Evolutionary conservation across 2,888 invertebrate genomes (phyloP).

Genomic region (Orthonevra nobilis): DNA sequence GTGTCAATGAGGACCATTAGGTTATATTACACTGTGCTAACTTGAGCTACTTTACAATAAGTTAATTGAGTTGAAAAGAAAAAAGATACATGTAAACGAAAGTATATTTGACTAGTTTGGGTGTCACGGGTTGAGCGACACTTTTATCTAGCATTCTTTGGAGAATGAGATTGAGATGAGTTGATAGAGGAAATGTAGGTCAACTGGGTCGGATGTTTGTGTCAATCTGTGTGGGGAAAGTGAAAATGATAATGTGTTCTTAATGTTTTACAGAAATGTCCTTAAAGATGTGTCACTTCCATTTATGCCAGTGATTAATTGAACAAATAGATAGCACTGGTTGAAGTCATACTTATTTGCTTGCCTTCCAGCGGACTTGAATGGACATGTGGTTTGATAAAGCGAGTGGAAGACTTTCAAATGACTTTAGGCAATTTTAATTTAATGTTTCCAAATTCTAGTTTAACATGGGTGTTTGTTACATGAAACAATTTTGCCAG

Average conservation of each 20-base stretch:
- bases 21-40: slow-evolving; percentile 3
- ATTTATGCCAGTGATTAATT: slow-evolving; percentile 27
- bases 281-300: slow-evolving; percentile 25
- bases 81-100: too few relatives aligned
- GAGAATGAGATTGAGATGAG: not conserved
- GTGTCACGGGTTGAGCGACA: too few relatives aligned
- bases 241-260: slow-evolving; percentile 33
- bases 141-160: slow-evolving; percentile 26
- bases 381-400: too few relatives aligned
- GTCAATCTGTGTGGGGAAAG: slow-evolving; percentile 29
- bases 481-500: too few relatives aligned
- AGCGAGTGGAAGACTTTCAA: too few relatives aligned
- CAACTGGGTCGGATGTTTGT: slow-evolving; percentile 30
- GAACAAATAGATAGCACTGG: slow-evolving; percentile 2
- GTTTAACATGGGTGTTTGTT: too few relatives aligned
- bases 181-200: slow-evolving; percentile 19
- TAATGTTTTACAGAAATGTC: slow-evolving; percentile 22
- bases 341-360: not conserved
- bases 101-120: too few relatives aligned
- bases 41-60: slow-evolving; percentile 31
- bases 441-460: too few relatives aligned
- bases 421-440: too few relatives aligned
- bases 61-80: slow-evolving; percentile 44
- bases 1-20: slow-evolving; percentile 8
- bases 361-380: too few relatives aligned